Evolutionary conservation across 1,140 invertebrate species (phyloP).

Genomic region (Pseudomyrmex cubaensis): DNA sequence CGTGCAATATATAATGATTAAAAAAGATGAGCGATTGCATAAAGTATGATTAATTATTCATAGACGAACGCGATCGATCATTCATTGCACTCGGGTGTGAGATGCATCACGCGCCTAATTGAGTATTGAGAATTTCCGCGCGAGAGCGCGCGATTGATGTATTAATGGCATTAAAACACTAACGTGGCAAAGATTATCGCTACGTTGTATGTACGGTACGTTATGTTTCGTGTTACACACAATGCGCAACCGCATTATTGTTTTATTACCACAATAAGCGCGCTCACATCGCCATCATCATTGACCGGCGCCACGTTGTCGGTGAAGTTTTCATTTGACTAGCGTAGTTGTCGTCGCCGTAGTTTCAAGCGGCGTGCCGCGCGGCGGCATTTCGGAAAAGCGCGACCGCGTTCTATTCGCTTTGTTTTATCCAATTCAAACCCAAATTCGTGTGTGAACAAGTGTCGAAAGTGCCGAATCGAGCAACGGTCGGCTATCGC

Average conservation of each 20-base stretch:
- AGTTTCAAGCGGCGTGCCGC: no score
- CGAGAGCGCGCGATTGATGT: conserved; percentile 16
- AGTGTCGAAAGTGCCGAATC: background rate
- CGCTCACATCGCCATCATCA: no score
- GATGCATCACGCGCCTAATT: conserved; percentile 45
- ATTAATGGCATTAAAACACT: conserved; percentile 31
- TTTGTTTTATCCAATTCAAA: background rate
- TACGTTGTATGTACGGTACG: background rate
- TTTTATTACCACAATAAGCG: no score
- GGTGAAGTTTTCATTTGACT: no score
- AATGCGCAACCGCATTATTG: no score
- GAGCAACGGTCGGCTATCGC: background rate
- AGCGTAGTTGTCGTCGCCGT: no score
- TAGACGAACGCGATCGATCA: conserved; percentile 7
- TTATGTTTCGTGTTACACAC: no score
- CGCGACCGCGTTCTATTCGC: background rate
- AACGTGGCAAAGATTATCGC: conserved; percentile 2
- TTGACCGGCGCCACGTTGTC: no score
- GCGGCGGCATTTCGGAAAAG: no score
- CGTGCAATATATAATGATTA: background rate
- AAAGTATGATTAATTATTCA: conserved; percentile 37
- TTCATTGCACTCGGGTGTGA: background rate
- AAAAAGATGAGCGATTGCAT: conserved; percentile 18
- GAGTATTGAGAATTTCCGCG: conserved; percentile 35
- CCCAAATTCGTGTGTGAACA: background rate